Conservation (phyloP, 1,140 invertebrate species). For the Lanistes nyassanus region DNA sequence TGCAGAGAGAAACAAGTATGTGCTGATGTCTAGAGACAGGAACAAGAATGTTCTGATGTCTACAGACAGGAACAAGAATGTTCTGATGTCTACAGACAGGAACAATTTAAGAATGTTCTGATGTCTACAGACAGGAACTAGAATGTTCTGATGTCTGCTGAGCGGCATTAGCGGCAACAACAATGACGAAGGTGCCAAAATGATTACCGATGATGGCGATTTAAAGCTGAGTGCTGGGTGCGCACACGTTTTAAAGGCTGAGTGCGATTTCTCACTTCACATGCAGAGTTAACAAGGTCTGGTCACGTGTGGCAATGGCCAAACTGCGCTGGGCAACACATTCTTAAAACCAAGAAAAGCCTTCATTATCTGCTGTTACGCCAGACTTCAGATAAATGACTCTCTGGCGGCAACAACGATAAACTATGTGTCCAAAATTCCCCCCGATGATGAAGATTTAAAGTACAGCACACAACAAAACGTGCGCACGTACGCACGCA, state of each 20-base stretch:
- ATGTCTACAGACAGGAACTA: neutral
- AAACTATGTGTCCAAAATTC: neutral
- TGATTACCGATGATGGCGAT: too few relatives aligned
- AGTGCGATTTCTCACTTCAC: too few relatives aligned
- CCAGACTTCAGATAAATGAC: neutral
- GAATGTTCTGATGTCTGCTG: neutral
- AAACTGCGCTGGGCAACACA: neutral
- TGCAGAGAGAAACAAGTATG: neutral
- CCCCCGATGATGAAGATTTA: neutral
- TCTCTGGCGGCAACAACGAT: neutral
- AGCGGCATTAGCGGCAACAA: neutral
- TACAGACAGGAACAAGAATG: neutral
- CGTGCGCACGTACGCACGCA: neutral
- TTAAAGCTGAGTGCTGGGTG: too few relatives aligned
- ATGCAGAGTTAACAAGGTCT: neutral
- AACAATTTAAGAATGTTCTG: too few relatives aligned
- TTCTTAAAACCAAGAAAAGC: neutral
- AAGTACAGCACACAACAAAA: neutral
- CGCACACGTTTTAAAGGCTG: too few relatives aligned
- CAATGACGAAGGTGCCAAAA: neutral
- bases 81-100: too few relatives aligned
- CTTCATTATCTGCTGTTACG: too few relatives aligned
- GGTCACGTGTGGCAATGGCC: neutral
- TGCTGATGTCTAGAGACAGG: neutral
- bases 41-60: neutral